Base-by-base conservation (phyloP, 2,113 vertebrate species). In the Neodontobutis hainanensis region DNA sequence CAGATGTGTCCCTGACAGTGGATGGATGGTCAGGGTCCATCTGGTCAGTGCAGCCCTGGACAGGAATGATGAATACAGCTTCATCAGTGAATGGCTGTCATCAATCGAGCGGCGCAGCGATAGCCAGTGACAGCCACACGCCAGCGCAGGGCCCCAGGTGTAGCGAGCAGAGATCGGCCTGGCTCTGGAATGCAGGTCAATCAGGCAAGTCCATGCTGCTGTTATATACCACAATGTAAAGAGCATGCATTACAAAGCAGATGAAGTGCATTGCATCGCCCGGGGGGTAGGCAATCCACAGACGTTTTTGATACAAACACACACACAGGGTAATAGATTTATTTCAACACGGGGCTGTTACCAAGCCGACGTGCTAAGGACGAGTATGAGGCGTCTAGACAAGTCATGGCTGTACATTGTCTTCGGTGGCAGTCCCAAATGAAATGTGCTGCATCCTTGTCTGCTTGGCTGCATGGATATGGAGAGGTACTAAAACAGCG, bases 31-130 rank as follows among this genome's bases (percentile, higher is more conserved):
- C 96, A 96, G 95, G 95, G 95, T 98, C 97, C 97, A 97, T 99
- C 97, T 99, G 97, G 97, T 95, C 95, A 95, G 94, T 94, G 94
- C 95, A 96, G 94, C 95, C 95, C 94, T 94, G 94, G 96, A 97
- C 97, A 98, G 95, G 96, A 96, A 97, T 98, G 97, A 99, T 98
- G 96, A 97, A 96, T 96, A 98, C 96, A 96, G 96, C 97, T 98
- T 98, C 96, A 98, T 98, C 96, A 95, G 95, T 87, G 96, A 98
- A 98, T 98, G 96, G 95, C 96, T 97, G 96, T 96, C 97, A 99
- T 98, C 97, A 98, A 98, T 99, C 96, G 92, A 95, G 80, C 84
- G 91, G 94, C 92, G 92, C 90, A 92, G 95, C 93, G 89, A 94
- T 94, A 93, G 87, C 92, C 91, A 92, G 94, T 99, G 96, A 98